Evolutionary conservation across 1,140 invertebrate genomes (phyloP).

Genomic region (Steinernema khuongi): DNA sequence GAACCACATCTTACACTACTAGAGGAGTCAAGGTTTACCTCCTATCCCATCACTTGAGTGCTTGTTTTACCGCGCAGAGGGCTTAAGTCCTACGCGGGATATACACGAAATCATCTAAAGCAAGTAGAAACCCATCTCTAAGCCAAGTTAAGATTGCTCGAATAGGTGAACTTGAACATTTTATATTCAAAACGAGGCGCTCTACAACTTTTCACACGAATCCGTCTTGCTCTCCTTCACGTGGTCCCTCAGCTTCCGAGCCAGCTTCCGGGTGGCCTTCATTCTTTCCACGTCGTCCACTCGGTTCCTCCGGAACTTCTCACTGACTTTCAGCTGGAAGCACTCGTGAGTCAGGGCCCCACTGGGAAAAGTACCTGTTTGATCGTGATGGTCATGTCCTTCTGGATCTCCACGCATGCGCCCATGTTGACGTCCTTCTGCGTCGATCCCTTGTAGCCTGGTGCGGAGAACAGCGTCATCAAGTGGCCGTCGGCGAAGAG

Average conservation of each 20-base stretch:
- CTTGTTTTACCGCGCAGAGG: too few species aligned
- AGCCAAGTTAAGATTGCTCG: too few species aligned
- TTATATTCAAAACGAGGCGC: too few species aligned
- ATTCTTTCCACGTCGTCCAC: slow-evolving; percentile 30
- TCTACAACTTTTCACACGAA: background rate
- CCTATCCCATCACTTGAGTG: too few species aligned
- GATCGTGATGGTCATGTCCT: slow-evolving; percentile 29
- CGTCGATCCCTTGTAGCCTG: slow-evolving; percentile 33
- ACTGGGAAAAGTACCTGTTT: slow-evolving; percentile 19
- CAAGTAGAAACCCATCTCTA: too few species aligned
- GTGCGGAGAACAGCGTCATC: slow-evolving; percentile 36
- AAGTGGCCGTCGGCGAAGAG: slow-evolving; percentile 28
- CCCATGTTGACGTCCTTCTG: slow-evolving; percentile 32
- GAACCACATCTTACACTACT: too few species aligned
- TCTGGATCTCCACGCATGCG: slow-evolving; percentile 28
- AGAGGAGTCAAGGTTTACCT: too few species aligned
- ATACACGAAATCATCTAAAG: too few species aligned
- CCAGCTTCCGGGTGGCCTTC: background rate
- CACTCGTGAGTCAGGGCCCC: background rate
- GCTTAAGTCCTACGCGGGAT: too few species aligned
- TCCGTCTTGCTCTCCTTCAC: background rate
- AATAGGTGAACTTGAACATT: too few species aligned
- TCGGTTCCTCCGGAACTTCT: slow-evolving; percentile 27
- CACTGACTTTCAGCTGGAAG: slow-evolving; percentile 25
- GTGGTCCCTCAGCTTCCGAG: background rate